These are phyloP conservation scores for Odontomyia ornata DNA, from an alignment of 2,888 invertebrate species.

Conservation along the genomic window DNA sequence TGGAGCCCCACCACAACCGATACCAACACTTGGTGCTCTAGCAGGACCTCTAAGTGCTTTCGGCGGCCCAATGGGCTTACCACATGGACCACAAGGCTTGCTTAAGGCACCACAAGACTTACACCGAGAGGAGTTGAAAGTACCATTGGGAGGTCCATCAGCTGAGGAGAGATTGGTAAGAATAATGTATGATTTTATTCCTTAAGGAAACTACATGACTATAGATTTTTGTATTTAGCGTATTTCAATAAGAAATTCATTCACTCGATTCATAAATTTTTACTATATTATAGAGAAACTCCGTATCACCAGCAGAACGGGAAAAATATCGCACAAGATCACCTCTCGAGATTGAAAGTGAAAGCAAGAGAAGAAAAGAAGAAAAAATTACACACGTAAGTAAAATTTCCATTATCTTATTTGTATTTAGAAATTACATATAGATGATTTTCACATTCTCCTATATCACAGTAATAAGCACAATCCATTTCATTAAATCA, in stretches of 20 bases:
- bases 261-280: too few relatives aligned
- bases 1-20: slow-evolving; percentile 67
- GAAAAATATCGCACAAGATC: slow-evolving; percentile 85
- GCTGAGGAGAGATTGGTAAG: slow-evolving; percentile 70
- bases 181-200: neutral
- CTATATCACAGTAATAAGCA: neutral
- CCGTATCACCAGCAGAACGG: slow-evolving; percentile 82
- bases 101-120: slow-evolving; percentile 64
- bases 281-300: slow-evolving; percentile 78
- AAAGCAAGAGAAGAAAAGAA: slow-evolving; percentile 83
- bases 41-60: slow-evolving; percentile 63
- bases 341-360: slow-evolving; percentile 77
- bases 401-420: slow-evolving; percentile 55
- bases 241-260: too few relatives aligned
- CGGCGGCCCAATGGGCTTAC: slow-evolving; percentile 63
- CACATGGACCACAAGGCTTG: slow-evolving; percentile 64
- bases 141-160: slow-evolving; percentile 66
- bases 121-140: slow-evolving; percentile 64
- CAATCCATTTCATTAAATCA: neutral
- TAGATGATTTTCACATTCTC: too few relatives aligned
- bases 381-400: slow-evolving; percentile 87
- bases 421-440: too few relatives aligned
- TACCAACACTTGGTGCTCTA: slow-evolving; percentile 65
- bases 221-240: too few relatives aligned
- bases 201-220: too few relatives aligned